Evolutionary conservation across 1,140 invertebrate species (phyloP).

Genomic region (Anastrepha obliqua): DNA sequence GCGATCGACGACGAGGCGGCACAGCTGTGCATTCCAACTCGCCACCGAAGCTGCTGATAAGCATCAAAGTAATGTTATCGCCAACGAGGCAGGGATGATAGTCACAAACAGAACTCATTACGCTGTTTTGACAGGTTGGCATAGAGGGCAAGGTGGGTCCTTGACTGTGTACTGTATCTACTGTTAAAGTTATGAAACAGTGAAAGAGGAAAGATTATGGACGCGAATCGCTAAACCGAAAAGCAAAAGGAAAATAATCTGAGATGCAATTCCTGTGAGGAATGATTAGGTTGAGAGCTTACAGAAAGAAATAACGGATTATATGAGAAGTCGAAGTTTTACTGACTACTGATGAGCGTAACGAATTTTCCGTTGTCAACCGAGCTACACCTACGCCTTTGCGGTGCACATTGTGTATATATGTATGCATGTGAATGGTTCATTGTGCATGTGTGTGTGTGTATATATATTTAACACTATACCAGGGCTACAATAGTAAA

Average conservation of each 20-base stretch:
- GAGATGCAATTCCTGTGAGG: neutral
- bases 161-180: neutral
- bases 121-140: neutral
- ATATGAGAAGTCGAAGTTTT: neutral
- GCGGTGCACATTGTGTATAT: neutral
- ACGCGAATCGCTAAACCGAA: neutral
- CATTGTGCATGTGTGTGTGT: too few relatives aligned
- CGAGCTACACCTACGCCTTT: neutral
- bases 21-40: conserved; percentile 38
- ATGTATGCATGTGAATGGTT: neutral
- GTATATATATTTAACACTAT: too few relatives aligned
- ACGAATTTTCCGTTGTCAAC: neutral
- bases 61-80: conserved; percentile 30
- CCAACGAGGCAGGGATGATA: neutral
- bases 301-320: neutral
- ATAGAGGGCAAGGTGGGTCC: neutral
- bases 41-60: neutral
- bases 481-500: too few relatives aligned
- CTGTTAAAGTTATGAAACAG: conserved; percentile 12
- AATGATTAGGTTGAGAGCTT: neutral
- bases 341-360: neutral
- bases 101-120: conserved; percentile 28
- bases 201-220: neutral
- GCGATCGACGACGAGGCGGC: conserved; percentile 7
- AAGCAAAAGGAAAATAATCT: neutral